A percentile compares a stretch with the other conserved stretches of the same genome.
Conservation (phyloP, 2,113 vertebrate genomes). For the Rhinopomastus cyanomelas region DNA sequence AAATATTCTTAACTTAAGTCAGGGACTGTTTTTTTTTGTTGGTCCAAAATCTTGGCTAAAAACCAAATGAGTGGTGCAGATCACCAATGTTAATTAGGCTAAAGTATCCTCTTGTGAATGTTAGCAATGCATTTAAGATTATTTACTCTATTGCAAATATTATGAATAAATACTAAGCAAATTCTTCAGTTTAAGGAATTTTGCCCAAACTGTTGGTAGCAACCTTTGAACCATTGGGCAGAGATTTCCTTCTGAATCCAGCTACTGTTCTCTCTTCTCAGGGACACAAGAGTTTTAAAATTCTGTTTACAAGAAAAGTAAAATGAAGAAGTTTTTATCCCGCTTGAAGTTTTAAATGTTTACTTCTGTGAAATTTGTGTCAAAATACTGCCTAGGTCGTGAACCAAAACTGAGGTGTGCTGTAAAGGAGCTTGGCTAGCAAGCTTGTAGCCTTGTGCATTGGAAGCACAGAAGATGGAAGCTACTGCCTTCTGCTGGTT, state of each 20-base stretch:
- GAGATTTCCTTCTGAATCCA: neutral
- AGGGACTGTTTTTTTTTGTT: neutral
- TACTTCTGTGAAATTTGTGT: neutral
- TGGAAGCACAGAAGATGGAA: neutral
- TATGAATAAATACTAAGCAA: neutral
- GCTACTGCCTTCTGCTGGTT: neutral
- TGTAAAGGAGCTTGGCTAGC: neutral
- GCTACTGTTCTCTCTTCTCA: neutral
- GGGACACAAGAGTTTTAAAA: neutral
- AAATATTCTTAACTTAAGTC: neutral
- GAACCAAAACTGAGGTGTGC: accelerated
- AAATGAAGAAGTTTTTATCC: neutral
- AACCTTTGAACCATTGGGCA: neutral
- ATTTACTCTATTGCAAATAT: neutral
- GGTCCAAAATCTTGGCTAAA: neutral
- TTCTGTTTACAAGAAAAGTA: neutral
- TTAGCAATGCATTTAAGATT: neutral
- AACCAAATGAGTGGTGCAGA: neutral
- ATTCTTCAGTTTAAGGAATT: neutral
- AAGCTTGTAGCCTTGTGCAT: accelerated
- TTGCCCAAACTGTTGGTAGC: neutral
- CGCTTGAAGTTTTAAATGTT: neutral
- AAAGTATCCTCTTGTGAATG: neutral
- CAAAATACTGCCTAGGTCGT: neutral
- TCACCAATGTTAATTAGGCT: neutral